Evolutionary conservation across 2,113 vertebrate species (phyloP), one percentile per base, ranked within the genome.

Genomic region (Pomatostomus ruficeps): DNA sequence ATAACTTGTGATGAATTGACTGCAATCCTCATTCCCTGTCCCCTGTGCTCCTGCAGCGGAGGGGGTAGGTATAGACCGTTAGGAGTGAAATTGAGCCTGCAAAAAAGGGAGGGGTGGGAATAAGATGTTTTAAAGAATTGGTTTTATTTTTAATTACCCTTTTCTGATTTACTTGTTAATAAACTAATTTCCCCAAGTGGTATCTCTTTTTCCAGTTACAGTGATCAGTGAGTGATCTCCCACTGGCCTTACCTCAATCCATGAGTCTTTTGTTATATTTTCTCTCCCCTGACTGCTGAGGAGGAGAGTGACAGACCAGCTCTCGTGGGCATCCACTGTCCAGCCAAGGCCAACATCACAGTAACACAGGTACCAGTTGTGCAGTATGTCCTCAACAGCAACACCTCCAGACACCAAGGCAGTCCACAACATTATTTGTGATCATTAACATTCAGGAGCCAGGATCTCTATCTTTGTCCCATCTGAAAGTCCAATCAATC

Each of bases 181-280:
- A 28, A 58, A 54, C 11, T 42, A 10, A 33, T 36, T 79, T 67
- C 46, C 23, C 16, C 26, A 74, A 24, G 19, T 12, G 21, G 12
- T 36, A 15, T 24, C 19, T 42, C 40, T 54, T 61, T 54, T 67
- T 40, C 31, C 26, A 33, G 42, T 33, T 17, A 33, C 16, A 16
- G 31, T 23, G 42, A 46, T 8, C 40, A 46, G 12, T 24, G 9
- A 54, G 38, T 19, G 31, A 61, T 17, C 18, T 29, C 19, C n/a
- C n/a, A 8, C 52, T 25, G 9, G 10, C 26, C 46, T 48, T 9
- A 67, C 14, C 52, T 85, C 35, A 21, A 42, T 9, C 26, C 11
- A 17, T 0, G 0, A 68, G 11, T 5, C 22, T 80, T 73, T 38
- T 17, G 16, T 13, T 61, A 2, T 7, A 48, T 67, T 43, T 36